Conservation (phyloP, 2,888 invertebrate species). For the Ctenicera cuprea region DNA sequence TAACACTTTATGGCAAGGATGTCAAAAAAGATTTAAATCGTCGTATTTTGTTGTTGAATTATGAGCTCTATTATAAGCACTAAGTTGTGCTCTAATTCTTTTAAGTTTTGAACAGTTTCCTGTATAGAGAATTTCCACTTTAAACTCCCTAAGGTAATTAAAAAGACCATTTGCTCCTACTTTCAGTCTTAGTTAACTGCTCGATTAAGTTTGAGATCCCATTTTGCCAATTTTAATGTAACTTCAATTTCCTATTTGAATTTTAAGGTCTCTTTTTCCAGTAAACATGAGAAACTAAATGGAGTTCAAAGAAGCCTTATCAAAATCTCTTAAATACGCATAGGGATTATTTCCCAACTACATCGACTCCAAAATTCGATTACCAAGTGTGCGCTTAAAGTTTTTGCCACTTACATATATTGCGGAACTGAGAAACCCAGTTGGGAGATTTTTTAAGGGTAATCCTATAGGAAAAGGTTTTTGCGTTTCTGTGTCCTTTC, state of each 20-base stretch:
- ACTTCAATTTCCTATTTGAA: background rate
- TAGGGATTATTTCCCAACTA: conserved; percentile 3
- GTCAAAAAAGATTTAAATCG: too few species aligned
- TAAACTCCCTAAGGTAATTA: conserved; percentile 34
- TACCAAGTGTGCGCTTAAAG: background rate
- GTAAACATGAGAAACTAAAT: too few species aligned
- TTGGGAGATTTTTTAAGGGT: conserved; percentile 18
- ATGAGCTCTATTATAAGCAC: background rate
- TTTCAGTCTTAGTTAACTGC: conserved; percentile 37
- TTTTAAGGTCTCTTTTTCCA: too few species aligned
- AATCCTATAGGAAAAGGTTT: conserved; percentile 37
- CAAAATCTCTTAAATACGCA: too few species aligned
- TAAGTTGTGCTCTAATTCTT: conserved; percentile 28
- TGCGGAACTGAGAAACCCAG: background rate
- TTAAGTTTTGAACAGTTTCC: conserved; percentile 33
- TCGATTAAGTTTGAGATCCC: conserved; percentile 22
- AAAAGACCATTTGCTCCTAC: conserved; percentile 40
- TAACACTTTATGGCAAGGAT: too few species aligned
- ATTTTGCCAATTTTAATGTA: conserved; percentile 10
- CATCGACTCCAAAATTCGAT: background rate
- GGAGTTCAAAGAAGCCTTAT: too few species aligned
- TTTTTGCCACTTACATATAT: conserved; percentile 28
- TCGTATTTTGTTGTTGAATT: too few species aligned
- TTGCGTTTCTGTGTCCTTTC: conserved; percentile 37
- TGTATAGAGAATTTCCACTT: conserved; percentile 17